Percentiles rank a stretch among this genome's conserved stretches.
phyloP scores from a whole-genome alignment of 2,113 vertebrate genomes.

The Sigmodon hispidus region DNA sequence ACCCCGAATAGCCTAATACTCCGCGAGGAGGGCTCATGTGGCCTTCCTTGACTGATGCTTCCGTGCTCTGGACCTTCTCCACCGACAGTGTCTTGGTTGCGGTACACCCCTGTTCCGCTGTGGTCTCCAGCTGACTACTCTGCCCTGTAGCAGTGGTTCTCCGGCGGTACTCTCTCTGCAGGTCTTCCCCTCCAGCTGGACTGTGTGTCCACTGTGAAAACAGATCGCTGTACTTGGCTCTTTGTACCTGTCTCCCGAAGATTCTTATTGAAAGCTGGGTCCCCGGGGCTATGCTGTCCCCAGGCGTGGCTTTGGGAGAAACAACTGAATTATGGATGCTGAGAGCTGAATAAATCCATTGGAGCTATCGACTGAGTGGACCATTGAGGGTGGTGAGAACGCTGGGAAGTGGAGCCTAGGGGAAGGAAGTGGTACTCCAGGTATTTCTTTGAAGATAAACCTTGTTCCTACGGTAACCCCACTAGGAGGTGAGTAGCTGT shows the following conservation, averaged over 20 bases:
- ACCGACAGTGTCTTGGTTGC: rapidly evolving
- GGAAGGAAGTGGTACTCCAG: neutral
- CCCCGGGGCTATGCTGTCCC: neutral
- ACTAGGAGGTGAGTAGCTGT: neutral
- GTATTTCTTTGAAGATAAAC: neutral
- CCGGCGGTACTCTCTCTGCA: no score
- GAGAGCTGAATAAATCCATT: neutral
- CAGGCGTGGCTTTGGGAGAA: neutral
- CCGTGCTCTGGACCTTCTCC: neutral
- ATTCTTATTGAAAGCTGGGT: neutral
- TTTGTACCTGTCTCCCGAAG: neutral
- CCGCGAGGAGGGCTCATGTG: rapidly evolving
- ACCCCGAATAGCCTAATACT: rapidly evolving
- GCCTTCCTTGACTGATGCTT: neutral
- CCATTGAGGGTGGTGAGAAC: neutral
- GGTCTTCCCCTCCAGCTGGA: neutral
- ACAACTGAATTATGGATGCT: neutral
- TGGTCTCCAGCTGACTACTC: rapidly evolving
- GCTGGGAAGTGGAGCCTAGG: neutral
- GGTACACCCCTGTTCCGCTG: rapidly evolving
- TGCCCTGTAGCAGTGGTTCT: no score
- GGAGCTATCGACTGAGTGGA: neutral
- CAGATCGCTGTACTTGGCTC: neutral
- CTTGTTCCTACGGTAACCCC: neutral
- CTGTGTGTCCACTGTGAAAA: neutral